These are phyloP conservation scores for Gadopsis marmoratus DNA, from an alignment of 2,797 vertebrate species.

Conservation along the genomic window DNA sequence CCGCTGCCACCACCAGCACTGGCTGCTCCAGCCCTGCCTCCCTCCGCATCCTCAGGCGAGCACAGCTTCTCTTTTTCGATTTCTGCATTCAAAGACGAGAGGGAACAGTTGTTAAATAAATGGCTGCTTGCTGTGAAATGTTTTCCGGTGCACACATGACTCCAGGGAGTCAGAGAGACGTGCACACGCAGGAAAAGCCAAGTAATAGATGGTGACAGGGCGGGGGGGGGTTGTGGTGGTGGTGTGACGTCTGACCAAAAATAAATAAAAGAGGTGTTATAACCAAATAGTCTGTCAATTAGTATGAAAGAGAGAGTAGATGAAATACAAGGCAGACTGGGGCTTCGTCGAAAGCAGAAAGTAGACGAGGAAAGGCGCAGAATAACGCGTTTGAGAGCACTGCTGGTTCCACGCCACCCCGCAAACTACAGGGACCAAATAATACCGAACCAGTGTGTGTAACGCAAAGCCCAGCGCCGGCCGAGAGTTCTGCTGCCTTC, in stretches of 20 bases:
- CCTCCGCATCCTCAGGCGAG: constrained; percentile 74
- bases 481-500: background rate
- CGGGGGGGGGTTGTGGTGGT: background rate
- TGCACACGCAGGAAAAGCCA: background rate
- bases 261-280: background rate
- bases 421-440: background rate
- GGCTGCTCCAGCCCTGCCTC: constrained; percentile 61
- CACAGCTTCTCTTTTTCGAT: constrained; percentile 86
- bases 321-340: background rate
- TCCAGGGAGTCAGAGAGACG: background rate
- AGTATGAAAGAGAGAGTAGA: background rate
- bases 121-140: background rate
- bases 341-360: background rate
- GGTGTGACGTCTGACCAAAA: background rate
- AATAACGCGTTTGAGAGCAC: background rate
- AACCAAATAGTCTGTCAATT: background rate
- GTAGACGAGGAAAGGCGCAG: background rate
- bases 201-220: background rate
- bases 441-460: background rate
- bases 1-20: constrained; percentile 52
- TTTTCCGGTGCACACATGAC: background rate
- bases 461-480: background rate
- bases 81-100: constrained; percentile 64
- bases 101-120: background rate
- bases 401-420: background rate